Base-by-base conservation (phyloP, 2,888 invertebrate species). In the Drosophila maculinotata region DNA sequence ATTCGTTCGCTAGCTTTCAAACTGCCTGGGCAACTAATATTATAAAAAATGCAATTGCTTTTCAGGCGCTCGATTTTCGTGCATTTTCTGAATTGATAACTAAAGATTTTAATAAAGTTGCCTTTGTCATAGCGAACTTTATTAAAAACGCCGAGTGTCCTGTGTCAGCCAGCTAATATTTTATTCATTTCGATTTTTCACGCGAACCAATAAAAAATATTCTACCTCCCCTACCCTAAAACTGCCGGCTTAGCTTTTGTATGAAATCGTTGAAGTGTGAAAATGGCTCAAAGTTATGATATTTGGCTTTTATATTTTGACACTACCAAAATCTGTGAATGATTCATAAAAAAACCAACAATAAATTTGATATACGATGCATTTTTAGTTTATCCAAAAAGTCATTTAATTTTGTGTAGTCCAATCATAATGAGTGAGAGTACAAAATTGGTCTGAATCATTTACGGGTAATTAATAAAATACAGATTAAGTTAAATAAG, bases 101-200 rank as follows among this genome's bases (percentile, higher is more conserved):
- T 26, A 76, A 74, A 73, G 73, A 73, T 76, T 76, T 76, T 73
- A 67, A 73, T 73, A 71, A 71, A 71, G 71, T 67, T 62, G 58
- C 59, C 76, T 71, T 66, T 76, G 76, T 58, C 48, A 52, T 30
- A 36, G 33, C n/a, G 67, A 70, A 76, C 73, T 74, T 71, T 76
- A 74, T 74, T 74, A 74, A 74, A 74, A 72, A 60, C 68, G 52
- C 45, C 12, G 31, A 51, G 54, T 58, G 56, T 67, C 57, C 56
- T 44, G 42, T 71, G 47, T 75, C 69, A 60, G 36, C 45, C 23
- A 57, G 44, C 73, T 72, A 59, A 74, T 76, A 76, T 74, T 74
- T 74, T 74, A 74, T 74, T 74, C 77, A 72, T 76, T 74, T 76
- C 39, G 52, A 42, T 69, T 68, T 75, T 69, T 54, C 49, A 36